Evolutionary conservation across 2,113 vertebrate genomes (phyloP), one percentile per base, ranked within the genome.

Genomic region (Antennarius striatus): DNA sequence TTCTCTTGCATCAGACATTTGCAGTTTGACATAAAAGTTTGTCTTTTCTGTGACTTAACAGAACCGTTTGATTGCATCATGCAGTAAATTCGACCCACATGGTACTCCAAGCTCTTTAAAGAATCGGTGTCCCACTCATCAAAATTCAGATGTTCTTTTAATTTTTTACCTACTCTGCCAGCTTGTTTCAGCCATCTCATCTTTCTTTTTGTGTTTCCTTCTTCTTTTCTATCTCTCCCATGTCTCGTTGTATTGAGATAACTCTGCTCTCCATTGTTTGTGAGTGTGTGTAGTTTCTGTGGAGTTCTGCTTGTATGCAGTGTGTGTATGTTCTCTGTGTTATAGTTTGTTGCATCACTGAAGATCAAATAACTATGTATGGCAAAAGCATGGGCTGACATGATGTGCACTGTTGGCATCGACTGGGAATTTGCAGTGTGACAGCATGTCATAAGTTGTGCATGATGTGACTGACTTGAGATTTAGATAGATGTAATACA

Each of bases 341-440:
- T 61, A 58, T 3, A 57, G n/a, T 68, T 43, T 47, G 74, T 65
- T 83, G 81, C 75, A 86, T 82, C 16, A 16, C 58, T 71, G 47
- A 67, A 63, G 71, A 79, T 14, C 11, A 5, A 56, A 56, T 71
- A 57, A 64, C 63, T 62, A 73, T 63, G 56, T 67, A 50, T 73
- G 68, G 75, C 10, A 15, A 54, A 81, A 71, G 87, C 85, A 88
- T 85, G 86, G 61, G 71, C 45, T 58, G 63, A 56, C 56, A 69
- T 70, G 64, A 60, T 63, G 59, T 79, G 77, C 43, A 48, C 63
- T 68, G 64, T 75, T 74, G 67, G 77, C 64, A 57, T 52, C 40
- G 57, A 48, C 2, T 2, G 3, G 2, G 5, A 47, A 1, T 11
- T 61, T 74, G 75, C 56, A 10, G 50, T 36, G 53, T 66, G 54